These are phyloP conservation scores for Gonioctena quinquepunctata DNA, from an alignment of 1,140 invertebrate genomes.

Conservation along the genomic window DNA sequence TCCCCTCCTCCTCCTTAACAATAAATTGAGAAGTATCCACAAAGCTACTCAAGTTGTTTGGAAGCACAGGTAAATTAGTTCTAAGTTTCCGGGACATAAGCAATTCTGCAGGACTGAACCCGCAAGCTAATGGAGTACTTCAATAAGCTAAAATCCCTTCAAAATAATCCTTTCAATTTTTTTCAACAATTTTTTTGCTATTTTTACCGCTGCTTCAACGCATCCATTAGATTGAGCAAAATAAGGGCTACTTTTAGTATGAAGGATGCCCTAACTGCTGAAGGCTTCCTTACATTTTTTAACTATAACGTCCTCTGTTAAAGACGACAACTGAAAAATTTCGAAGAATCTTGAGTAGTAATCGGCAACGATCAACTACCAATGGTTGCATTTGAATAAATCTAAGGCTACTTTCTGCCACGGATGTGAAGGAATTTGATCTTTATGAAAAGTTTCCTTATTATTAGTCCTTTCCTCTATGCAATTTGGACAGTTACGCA, in stretches of 20 bases:
- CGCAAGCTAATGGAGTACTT: background rate
- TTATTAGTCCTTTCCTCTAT: background rate
- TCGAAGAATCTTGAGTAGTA: background rate
- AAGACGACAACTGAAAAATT: background rate
- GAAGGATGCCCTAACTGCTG: background rate
- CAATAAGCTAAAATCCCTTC: background rate
- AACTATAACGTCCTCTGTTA: background rate
- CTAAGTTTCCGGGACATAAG: background rate
- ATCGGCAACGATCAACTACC: background rate
- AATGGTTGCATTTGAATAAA: background rate
- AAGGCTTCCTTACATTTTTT: background rate
- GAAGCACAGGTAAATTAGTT: background rate
- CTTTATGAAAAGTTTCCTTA: background rate
- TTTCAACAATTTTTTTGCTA: background rate
- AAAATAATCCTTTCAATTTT: background rate
- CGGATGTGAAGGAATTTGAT: background rate
- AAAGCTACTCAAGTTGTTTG: too few relatives aligned
- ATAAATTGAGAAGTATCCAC: too few relatives aligned
- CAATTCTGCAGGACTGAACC: background rate
- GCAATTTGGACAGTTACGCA: background rate
- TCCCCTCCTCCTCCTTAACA: too few relatives aligned
- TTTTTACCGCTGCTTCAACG: background rate
- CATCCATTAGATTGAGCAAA: background rate
- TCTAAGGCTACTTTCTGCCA: background rate
- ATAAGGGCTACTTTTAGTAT: background rate